phyloP scores from a whole-genome alignment of 2,888 invertebrate species.

The Baccha elongata region DNA sequence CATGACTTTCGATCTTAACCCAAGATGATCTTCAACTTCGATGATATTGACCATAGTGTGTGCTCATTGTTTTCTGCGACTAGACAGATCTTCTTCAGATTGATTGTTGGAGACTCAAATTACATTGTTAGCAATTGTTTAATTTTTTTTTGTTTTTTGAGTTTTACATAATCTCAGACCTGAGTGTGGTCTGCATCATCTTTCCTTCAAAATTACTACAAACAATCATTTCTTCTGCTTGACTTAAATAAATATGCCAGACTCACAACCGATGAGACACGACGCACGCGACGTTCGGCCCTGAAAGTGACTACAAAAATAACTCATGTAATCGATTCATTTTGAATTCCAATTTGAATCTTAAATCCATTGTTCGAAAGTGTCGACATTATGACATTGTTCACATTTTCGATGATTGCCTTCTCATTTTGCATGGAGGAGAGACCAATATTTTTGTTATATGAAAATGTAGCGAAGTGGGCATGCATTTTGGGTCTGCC shows the following conservation, averaged over 20 bases:
- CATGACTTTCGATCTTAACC: constrained; percentile 45
- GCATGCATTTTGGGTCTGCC: constrained; percentile 12
- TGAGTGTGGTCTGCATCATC: constrained; percentile 26
- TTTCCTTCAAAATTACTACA: constrained; percentile 5
- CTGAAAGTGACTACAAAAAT: constrained; percentile 4
- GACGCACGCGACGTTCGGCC: not conserved
- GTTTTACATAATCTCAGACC: constrained; percentile 53
- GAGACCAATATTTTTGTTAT: constrained; percentile 35
- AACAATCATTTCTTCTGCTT: constrained; percentile 31
- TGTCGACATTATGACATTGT: constrained; percentile 72
- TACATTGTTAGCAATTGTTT: constrained; percentile 22
- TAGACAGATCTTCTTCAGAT: constrained; percentile 58
- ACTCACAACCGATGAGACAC: not conserved
- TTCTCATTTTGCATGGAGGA: constrained; percentile 38
- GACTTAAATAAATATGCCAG: constrained; percentile 37
- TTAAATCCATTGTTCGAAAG: constrained; percentile 60
- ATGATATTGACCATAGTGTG: constrained; percentile 1
- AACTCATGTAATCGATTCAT: constrained; percentile 58
- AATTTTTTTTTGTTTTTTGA: constrained; percentile 16
- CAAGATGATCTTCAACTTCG: constrained; percentile 25
- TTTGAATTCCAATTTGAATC: constrained; percentile 62
- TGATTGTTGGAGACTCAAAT: constrained; percentile 41
- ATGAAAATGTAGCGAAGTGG: constrained; percentile 41
- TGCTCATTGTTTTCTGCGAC: constrained; percentile 30
- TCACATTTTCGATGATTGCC: constrained; percentile 57